phyloP scores from a whole-genome alignment of 2,797 vertebrate species.

The Champsocephalus esox region DNA sequence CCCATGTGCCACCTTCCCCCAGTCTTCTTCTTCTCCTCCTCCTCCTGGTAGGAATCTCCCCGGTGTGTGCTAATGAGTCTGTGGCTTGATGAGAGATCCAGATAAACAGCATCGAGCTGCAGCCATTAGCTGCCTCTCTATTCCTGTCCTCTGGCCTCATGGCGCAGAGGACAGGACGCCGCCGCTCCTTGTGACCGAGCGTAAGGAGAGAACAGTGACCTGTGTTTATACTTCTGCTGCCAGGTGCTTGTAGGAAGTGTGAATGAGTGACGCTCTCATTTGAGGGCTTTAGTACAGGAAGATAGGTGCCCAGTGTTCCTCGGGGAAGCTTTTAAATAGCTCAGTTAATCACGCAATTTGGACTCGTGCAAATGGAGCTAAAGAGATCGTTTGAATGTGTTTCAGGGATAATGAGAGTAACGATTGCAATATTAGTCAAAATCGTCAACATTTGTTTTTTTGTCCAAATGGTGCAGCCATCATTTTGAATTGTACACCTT shows the following conservation, averaged over 20 bases:
- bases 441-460: no score
- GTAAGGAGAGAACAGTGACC: slow-evolving; percentile 52
- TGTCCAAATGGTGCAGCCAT: no score
- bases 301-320: background rate
- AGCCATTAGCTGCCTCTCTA: slow-evolving; percentile 70
- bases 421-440: no score
- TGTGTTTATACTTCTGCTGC: slow-evolving; percentile 36
- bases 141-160: slow-evolving; percentile 73
- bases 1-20: slow-evolving; percentile 68
- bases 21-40: background rate
- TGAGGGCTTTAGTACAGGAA: slow-evolving; percentile 18
- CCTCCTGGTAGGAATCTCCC: slow-evolving; percentile 65
- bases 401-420: no score
- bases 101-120: slow-evolving; percentile 76
- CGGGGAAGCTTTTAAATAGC: background rate
- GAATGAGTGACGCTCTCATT: slow-evolving; percentile 10
- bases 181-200: slow-evolving; percentile 54
- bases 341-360: no score
- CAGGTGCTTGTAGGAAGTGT: slow-evolving; percentile 52
- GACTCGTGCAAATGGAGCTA: no score
- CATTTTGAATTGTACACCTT: background rate
- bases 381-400: no score
- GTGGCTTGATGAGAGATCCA: slow-evolving; percentile 75
- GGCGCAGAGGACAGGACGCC: slow-evolving; percentile 70
- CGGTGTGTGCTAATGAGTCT: slow-evolving; percentile 67